A percentile compares a stretch with the other conserved stretches of the same genome.
phyloP scores from a whole-genome alignment of 2,797 vertebrate genomes.

The Myripristis murdjan region DNA sequence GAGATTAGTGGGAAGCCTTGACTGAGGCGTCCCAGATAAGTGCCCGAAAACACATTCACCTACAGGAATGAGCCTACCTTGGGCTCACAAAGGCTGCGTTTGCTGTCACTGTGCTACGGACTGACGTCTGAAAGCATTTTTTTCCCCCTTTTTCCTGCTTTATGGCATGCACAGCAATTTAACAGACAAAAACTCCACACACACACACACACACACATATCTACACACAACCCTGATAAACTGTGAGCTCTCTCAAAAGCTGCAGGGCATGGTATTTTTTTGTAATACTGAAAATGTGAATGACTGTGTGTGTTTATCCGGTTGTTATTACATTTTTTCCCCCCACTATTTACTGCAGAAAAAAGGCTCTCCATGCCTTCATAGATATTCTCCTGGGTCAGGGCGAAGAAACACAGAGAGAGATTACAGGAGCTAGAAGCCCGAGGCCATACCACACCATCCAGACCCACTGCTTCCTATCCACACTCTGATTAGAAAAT shows the following conservation, averaged over 20 bases:
- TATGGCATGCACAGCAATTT: slow-evolving; percentile 54
- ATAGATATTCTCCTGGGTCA: slow-evolving; percentile 71
- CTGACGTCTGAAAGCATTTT: slow-evolving; percentile 26
- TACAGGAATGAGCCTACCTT: slow-evolving; percentile 52
- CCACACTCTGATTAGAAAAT: slow-evolving; percentile 80
- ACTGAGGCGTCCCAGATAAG: slow-evolving; percentile 78
- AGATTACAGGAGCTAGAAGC: slow-evolving; percentile 71
- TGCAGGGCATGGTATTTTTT: slow-evolving; percentile 53
- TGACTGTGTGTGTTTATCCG: slow-evolving; percentile 55
- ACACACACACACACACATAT: slow-evolving; percentile 17
- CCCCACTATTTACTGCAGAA: slow-evolving; percentile 52
- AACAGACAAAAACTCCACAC: slow-evolving; percentile 34
- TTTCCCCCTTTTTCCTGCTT: neutral
- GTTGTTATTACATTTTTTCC: slow-evolving; percentile 63
- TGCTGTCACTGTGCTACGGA: slow-evolving; percentile 31
- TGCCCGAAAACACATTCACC: slow-evolving; percentile 73
- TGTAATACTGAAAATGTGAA: slow-evolving; percentile 60
- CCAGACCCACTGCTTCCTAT: slow-evolving; percentile 64
- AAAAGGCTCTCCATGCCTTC: slow-evolving; percentile 54
- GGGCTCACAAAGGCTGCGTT: slow-evolving; percentile 54
- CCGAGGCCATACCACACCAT: slow-evolving; percentile 65
- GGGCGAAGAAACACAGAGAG: slow-evolving; percentile 67
- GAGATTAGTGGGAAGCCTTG: slow-evolving; percentile 78
- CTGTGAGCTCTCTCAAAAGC: slow-evolving; percentile 39
- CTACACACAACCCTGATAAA: slow-evolving; percentile 23